phyloP scores from a whole-genome alignment of 2,888 invertebrate species.

The Andrena trimmerana region DNA sequence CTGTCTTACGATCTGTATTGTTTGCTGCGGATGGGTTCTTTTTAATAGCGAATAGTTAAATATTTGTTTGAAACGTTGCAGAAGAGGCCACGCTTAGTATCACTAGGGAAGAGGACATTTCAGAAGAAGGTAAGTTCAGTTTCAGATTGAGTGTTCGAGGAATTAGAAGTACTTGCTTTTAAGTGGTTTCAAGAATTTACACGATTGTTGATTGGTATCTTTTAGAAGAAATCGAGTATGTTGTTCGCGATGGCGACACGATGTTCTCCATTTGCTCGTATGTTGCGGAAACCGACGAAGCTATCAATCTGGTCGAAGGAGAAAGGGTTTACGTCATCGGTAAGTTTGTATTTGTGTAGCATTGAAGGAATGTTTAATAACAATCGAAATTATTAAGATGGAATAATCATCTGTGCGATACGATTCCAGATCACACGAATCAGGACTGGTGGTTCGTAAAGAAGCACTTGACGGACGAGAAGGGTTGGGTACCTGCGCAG shows the following conservation, averaged over 20 bases:
- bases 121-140: constrained; percentile 85
- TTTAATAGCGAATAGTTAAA: constrained; percentile 27
- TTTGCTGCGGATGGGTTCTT: constrained; percentile 6
- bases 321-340: constrained; percentile 94
- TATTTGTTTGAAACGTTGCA: constrained; percentile 81
- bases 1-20: not conserved
- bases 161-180: not conserved
- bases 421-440: constrained; percentile 90
- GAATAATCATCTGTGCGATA: not conserved
- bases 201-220: constrained; percentile 5
- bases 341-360: constrained; percentile 78
- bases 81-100: constrained; percentile 91
- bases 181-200: not conserved
- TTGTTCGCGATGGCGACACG: constrained; percentile 90
- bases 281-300: constrained; percentile 94
- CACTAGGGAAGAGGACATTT: constrained; percentile 89
- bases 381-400: not conserved
- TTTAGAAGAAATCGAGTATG: constrained; percentile 83
- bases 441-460: constrained; percentile 97
- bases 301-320: constrained; percentile 95
- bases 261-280: constrained; percentile 94
- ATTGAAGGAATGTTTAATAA: not conserved
- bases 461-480: constrained; percentile 95
- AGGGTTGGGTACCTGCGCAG: constrained; percentile 97
- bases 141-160: constrained; percentile 9